Evolutionary conservation across 2,797 vertebrate species (phyloP).

Genomic region (Notolepis coatsorum): DNA sequence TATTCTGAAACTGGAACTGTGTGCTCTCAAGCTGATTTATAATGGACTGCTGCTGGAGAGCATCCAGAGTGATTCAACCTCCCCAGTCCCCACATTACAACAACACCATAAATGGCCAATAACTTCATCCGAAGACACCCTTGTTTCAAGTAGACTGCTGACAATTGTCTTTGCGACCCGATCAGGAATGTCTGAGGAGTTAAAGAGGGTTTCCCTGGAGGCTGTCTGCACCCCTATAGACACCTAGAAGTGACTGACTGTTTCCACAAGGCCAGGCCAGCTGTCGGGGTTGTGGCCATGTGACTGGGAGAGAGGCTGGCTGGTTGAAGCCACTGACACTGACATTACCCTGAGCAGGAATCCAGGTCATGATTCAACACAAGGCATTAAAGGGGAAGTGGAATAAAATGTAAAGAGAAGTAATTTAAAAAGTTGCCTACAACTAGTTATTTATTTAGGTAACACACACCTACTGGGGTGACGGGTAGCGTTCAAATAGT

Average conservation of each 20-base stretch:
- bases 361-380: slow-evolving; percentile 7
- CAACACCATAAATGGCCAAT: slow-evolving; percentile 51
- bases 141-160: background rate
- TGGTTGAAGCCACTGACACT: too few species aligned
- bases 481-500: too few species aligned
- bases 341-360: slow-evolving; percentile 25
- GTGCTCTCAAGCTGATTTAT: slow-evolving; percentile 13
- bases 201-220: slow-evolving; percentile 24
- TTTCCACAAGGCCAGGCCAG: slow-evolving; percentile 67
- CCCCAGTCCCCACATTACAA: too few species aligned
- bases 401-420: background rate
- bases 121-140: too few species aligned
- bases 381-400: slow-evolving; percentile 16
- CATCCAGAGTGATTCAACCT: slow-evolving; percentile 15
- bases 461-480: too few species aligned
- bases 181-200: background rate
- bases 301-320: background rate
- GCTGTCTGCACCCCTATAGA: too few species aligned
- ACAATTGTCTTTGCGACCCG: slow-evolving; percentile 15
- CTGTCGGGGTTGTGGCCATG: slow-evolving; percentile 24
- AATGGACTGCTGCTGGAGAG: background rate
- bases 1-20: slow-evolving; percentile 24
- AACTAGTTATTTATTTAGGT: too few species aligned
- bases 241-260: slow-evolving; percentile 51
- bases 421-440: background rate